A percentile compares a stretch with the other conserved stretches of the same genome.
phyloP scores from a whole-genome alignment of 2,797 vertebrate genomes.

The Diplodus sargus region DNA sequence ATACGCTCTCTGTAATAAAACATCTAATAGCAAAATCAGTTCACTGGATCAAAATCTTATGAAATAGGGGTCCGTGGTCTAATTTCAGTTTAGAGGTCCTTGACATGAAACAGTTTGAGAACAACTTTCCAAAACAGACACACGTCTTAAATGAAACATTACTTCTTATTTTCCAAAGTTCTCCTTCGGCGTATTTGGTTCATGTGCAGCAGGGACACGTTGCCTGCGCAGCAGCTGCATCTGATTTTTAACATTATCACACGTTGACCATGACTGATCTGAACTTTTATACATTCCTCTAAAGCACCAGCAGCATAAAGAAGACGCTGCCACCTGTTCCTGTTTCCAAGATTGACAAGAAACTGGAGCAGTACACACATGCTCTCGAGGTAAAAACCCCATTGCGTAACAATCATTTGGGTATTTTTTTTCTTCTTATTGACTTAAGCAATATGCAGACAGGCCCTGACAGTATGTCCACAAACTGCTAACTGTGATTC shows the following conservation, averaged over 20 bases:
- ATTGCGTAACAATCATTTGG: not conserved
- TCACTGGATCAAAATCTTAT: too few species aligned
- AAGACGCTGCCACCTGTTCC: constrained; percentile 84
- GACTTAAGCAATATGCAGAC: not conserved
- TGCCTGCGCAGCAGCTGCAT: not conserved
- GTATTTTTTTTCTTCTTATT: not conserved
- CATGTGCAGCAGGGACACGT: not conserved
- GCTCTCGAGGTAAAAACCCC: constrained; percentile 89
- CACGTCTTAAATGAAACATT: not conserved
- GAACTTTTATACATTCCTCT: constrained; percentile 4
- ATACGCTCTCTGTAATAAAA: too few species aligned
- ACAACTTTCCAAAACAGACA: not conserved
- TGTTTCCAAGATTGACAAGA: constrained; percentile 90
- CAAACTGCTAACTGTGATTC: not conserved
- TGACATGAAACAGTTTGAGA: too few species aligned
- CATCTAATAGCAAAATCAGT: too few species aligned
- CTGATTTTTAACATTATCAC: not conserved
- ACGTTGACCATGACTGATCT: not conserved
- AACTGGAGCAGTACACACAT: constrained; percentile 92
- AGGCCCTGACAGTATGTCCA: not conserved
- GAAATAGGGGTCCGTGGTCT: too few species aligned
- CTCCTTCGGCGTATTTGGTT: not conserved
- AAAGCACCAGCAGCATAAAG: constrained; percentile 86
- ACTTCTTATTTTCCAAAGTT: not conserved
- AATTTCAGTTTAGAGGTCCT: too few species aligned